These are phyloP conservation scores for Meloidogyne chitwoodi DNA, from an alignment of 1,140 invertebrate genomes.

Conservation along the genomic window DNA sequence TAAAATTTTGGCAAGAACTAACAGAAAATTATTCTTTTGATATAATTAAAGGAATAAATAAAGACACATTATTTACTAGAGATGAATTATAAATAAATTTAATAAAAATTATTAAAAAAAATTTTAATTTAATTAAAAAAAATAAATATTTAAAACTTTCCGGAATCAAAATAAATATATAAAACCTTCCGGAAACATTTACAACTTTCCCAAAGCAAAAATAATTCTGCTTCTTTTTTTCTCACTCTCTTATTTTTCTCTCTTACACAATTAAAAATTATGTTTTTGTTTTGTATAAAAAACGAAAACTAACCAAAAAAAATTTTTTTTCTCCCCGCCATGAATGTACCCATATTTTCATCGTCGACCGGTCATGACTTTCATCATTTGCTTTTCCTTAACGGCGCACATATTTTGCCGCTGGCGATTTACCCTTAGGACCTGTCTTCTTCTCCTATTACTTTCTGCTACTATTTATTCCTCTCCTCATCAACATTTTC, in stretches of 20 bases:
- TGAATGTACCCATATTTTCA: background rate
- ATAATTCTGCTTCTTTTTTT: too few species aligned
- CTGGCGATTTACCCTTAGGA: background rate
- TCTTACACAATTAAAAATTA: background rate
- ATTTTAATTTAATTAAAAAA: too few species aligned
- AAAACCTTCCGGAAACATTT: too few species aligned
- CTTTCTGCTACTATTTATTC: background rate
- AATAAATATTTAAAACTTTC: too few species aligned
- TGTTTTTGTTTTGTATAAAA: background rate
- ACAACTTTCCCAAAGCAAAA: too few species aligned
- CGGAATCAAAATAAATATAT: too few species aligned
- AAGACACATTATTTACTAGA: conserved; percentile 8
- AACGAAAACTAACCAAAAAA: background rate
- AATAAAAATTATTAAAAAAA: background rate
- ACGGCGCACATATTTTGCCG: background rate
- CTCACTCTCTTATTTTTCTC: too few species aligned
- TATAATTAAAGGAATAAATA: conserved; percentile 25
- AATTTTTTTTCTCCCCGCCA: background rate
- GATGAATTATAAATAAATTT: conserved; percentile 24
- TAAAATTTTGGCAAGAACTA: conserved; percentile 26
- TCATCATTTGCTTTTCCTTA: background rate
- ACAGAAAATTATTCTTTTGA: conserved; percentile 32
- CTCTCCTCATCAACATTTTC: background rate
- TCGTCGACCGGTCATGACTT: background rate
- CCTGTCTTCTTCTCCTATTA: background rate